Percentiles rank a stretch among this genome's conserved stretches.
These are phyloP conservation scores for Dreissena polymorpha DNA, from an alignment of 1,140 invertebrate species.

Conservation along the genomic window DNA sequence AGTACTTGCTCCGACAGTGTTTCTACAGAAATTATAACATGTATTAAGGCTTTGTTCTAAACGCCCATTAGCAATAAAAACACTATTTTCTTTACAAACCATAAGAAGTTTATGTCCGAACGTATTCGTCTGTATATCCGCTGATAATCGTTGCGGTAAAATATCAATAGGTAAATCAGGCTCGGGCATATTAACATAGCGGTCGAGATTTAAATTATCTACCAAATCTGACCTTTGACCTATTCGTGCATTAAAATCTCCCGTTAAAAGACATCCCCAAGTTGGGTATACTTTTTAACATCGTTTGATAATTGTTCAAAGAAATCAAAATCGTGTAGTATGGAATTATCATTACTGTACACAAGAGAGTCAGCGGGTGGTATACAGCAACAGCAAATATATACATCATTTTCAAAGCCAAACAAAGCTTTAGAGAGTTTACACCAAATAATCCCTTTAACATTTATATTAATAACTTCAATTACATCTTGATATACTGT, in stretches of 20 bases:
- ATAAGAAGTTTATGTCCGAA: slow-evolving; percentile 7
- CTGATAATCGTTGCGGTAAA: background rate
- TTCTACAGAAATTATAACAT: slow-evolving; percentile 1
- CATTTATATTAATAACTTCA: background rate
- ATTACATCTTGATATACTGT: background rate
- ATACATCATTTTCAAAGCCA: background rate
- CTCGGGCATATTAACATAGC: slow-evolving; percentile 15
- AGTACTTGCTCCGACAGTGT: background rate
- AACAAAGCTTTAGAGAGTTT: slow-evolving; percentile 14
- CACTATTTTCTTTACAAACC: slow-evolving; percentile 13
- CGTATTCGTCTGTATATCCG: background rate
- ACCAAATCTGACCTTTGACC: background rate
- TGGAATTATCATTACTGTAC: background rate
- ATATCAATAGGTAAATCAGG: background rate
- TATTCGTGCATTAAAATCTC: slow-evolving; percentile 10
- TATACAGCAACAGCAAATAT: slow-evolving; percentile 16
- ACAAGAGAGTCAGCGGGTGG: background rate
- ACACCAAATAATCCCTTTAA: slow-evolving; percentile 6
- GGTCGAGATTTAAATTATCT: slow-evolving; percentile 12
- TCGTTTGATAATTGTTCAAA: slow-evolving; percentile 10
- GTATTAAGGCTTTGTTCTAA: background rate
- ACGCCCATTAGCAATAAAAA: slow-evolving; percentile 16
- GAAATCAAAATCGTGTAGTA: slow-evolving; percentile 4
- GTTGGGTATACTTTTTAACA: background rate
- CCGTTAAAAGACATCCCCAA: slow-evolving; percentile 11